Conservation (phyloP, 2,888 invertebrate genomes). For the Tenthredo distinguenda region DNA sequence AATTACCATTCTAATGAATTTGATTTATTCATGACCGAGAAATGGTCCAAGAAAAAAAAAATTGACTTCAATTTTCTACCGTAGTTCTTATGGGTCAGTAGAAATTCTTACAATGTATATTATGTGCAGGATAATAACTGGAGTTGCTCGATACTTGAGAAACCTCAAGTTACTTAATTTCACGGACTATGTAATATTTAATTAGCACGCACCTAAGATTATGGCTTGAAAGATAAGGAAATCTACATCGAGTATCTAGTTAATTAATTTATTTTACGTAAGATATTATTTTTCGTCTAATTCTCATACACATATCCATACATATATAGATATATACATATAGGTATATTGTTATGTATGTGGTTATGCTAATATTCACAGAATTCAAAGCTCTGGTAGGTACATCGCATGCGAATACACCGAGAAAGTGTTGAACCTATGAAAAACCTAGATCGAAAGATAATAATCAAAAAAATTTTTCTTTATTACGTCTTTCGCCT, state of each 20-base stretch:
- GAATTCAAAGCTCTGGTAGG: neutral
- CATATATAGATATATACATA: neutral
- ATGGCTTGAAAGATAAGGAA: neutral
- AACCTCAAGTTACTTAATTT: constrained; percentile 13
- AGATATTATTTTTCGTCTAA: constrained; percentile 20
- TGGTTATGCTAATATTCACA: constrained; percentile 5
- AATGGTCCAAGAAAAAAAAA: neutral
- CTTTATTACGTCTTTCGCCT: neutral
- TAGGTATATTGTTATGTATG: neutral
- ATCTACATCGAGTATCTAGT: constrained; percentile 28
- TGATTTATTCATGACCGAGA: too few species aligned
- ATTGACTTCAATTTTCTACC: neutral
- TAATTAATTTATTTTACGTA: constrained; percentile 24
- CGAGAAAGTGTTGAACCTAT: neutral
- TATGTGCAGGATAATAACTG: neutral
- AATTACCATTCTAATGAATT: neutral
- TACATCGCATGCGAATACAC: neutral
- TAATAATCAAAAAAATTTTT: neutral
- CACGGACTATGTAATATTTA: constrained; percentile 19
- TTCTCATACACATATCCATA: neutral
- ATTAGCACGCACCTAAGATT: constrained; percentile 7
- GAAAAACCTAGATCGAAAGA: neutral
- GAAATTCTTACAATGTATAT: neutral
- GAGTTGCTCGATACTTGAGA: neutral
- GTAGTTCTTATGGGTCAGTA: neutral